Percentiles rank a stretch among this genome's conserved stretches.
Conservation (phyloP, 2,113 vertebrate genomes). For the Argyrosomus japonicus region DNA sequence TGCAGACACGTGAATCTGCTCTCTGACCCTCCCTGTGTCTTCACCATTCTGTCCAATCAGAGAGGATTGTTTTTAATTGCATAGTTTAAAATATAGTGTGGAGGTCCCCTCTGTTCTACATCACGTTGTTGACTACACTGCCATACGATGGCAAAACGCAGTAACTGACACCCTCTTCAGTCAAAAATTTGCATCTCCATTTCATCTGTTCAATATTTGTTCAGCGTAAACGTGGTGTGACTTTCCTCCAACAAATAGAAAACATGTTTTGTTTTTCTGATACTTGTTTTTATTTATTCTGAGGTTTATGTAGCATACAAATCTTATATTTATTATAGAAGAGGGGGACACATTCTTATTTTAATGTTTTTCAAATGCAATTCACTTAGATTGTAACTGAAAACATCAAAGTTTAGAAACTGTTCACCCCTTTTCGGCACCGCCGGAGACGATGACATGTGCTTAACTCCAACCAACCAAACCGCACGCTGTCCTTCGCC, state of each 20-base stretch:
- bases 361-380: background rate
- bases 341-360: background rate
- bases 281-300: background rate
- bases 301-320: background rate
- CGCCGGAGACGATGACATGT: no score
- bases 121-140: conserved; percentile 13
- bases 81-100: background rate
- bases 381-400: background rate
- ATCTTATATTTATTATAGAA: no score
- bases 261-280: background rate
- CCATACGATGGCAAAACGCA: conserved; percentile 13
- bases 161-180: conserved; percentile 8
- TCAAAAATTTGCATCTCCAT: background rate
- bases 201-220: background rate
- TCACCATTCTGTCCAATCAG: background rate
- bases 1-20: background rate
- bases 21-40: background rate
- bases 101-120: background rate
- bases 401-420: background rate
- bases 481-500: no score
- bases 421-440: no score
- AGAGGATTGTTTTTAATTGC: background rate
- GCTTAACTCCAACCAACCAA: no score
- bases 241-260: background rate
- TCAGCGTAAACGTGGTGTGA: background rate